phyloP scores from a whole-genome alignment of 2,888 invertebrate species.

The Ganaspis brasiliensis region DNA sequence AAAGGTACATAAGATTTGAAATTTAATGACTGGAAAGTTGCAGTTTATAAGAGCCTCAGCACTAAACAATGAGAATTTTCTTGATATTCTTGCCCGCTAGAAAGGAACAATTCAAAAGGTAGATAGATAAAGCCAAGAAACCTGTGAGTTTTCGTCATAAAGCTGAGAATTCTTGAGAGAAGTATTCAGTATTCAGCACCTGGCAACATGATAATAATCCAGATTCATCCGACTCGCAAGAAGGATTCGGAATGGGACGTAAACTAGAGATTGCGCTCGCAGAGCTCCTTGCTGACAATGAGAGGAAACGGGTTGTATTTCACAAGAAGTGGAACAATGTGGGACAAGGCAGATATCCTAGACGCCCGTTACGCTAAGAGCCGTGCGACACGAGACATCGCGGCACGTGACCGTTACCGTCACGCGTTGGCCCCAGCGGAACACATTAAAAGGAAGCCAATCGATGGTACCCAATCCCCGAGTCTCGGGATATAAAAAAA shows the following conservation, averaged over 20 bases:
- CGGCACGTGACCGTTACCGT: conserved; percentile 59
- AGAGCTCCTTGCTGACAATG: conserved; percentile 36
- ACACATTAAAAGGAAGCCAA: conserved; percentile 48
- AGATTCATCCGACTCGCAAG: conserved; percentile 35
- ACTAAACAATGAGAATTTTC: not conserved
- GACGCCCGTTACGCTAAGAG: conserved; percentile 14
- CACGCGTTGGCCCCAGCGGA: conserved; percentile 52
- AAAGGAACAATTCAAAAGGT: not conserved
- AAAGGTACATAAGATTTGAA: not conserved
- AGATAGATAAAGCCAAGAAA: not conserved
- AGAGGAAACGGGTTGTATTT: conserved; percentile 31
- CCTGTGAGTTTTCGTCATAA: conserved; percentile 19
- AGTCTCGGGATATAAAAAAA: conserved; percentile 23
- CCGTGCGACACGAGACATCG: conserved; percentile 28
- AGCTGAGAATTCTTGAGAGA: not conserved
- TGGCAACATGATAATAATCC: conserved; percentile 34
- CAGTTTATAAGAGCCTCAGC: not conserved
- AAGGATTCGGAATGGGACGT: conserved; percentile 24
- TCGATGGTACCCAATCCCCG: conserved; percentile 45
- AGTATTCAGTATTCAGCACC: conserved; percentile 21
- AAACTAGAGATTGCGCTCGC: conserved; percentile 21
- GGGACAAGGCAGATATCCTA: conserved; percentile 26
- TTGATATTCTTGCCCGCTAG: not conserved
- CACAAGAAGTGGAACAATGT: conserved; percentile 24
- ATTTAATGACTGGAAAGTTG: not conserved